Conservation (phyloP, 2,888 invertebrate species). For the Chloroclysta siterata region DNA sequence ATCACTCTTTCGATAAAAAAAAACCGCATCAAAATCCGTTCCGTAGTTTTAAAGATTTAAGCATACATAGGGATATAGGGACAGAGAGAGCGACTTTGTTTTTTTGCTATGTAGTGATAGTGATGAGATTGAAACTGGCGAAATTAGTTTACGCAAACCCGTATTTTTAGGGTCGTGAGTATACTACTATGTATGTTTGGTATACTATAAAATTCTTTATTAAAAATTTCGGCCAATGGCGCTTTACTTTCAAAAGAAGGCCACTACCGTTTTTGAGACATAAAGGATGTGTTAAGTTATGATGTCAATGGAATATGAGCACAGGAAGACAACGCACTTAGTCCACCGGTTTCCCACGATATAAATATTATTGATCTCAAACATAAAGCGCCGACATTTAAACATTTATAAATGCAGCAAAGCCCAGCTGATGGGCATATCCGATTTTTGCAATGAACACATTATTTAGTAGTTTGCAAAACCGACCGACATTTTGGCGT, state of each 20-base stretch:
- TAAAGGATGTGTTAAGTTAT: constrained; percentile 15
- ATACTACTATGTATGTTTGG: no score
- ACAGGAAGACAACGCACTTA: constrained; percentile 38
- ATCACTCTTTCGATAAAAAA: no score
- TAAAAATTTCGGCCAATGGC: not conserved
- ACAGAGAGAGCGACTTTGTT: no score
- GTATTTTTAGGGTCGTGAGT: no score
- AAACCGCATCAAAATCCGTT: no score
- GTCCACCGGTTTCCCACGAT: constrained; percentile 48
- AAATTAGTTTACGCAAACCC: no score
- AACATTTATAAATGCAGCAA: constrained; percentile 53
- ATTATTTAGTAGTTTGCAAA: constrained; percentile 43
- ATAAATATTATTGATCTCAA: constrained; percentile 40
- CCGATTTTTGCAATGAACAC: constrained; percentile 53
- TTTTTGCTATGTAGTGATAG: no score
- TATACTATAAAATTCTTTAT: no score
- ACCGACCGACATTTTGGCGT: constrained; percentile 38
- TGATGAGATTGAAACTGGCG: no score
- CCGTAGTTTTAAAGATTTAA: no score
- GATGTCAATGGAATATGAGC: constrained; percentile 32
- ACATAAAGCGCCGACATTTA: constrained; percentile 43
- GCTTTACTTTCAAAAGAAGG: not conserved
- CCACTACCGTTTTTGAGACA: not conserved
- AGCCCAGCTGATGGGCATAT: constrained; percentile 50
- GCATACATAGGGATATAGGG: no score